Evolutionary conservation across 1,140 invertebrate genomes (phyloP).

Genomic region (Eurosta solidaginis): DNA sequence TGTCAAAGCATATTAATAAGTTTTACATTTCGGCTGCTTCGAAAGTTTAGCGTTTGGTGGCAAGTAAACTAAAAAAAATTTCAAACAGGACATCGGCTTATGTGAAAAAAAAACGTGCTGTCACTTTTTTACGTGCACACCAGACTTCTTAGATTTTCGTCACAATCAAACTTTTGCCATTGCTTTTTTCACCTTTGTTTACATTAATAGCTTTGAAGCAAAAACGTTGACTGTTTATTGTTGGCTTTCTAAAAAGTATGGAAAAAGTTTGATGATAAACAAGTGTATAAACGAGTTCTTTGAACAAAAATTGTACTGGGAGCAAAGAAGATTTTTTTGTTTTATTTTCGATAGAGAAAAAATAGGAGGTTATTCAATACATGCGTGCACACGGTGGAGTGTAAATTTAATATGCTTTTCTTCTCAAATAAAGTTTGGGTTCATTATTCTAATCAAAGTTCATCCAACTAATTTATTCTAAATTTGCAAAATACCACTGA

Average conservation of each 20-base stretch:
- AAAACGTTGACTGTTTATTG: background rate
- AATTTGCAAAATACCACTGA: too few relatives aligned
- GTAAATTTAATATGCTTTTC: too few relatives aligned
- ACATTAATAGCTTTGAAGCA: background rate
- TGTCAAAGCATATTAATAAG: conserved; percentile 3
- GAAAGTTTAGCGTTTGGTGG: background rate
- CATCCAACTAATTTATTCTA: too few relatives aligned
- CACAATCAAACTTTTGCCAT: background rate
- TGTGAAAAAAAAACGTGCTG: background rate
- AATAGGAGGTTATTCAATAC: too few relatives aligned
- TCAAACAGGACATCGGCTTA: background rate
- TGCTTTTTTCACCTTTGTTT: background rate
- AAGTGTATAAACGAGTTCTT: background rate
- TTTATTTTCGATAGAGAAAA: too few relatives aligned
- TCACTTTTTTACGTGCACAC: background rate
- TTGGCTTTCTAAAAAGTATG: background rate
- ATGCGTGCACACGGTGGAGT: too few relatives aligned
- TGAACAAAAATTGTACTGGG: background rate
- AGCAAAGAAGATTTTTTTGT: background rate
- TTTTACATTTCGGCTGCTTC: background rate
- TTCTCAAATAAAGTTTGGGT: too few relatives aligned
- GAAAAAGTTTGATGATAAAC: background rate
- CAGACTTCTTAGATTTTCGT: background rate
- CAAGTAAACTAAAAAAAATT: too few relatives aligned
- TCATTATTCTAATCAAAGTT: too few relatives aligned